These are phyloP conservation scores for Nixonia krombeini DNA, from an alignment of 1,140 invertebrate species.

Conservation along the genomic window DNA sequence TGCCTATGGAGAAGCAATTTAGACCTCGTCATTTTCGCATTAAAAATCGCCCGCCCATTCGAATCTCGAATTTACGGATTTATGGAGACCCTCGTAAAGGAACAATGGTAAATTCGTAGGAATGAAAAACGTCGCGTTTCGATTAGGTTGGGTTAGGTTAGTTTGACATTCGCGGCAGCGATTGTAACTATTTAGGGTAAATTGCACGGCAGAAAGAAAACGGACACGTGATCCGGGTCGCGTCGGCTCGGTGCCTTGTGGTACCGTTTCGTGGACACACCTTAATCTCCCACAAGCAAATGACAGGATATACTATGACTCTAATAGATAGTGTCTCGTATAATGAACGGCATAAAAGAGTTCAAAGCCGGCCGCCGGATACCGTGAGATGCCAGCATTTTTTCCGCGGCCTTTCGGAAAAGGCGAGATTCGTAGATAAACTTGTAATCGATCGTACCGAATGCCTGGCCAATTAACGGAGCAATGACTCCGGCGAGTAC, in stretches of 20 bases:
- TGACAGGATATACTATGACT: slow-evolving; percentile 50
- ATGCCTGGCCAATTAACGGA: slow-evolving; percentile 11
- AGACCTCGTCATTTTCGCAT: not conserved
- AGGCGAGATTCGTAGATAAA: slow-evolving; percentile 12
- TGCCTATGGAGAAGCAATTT: not conserved
- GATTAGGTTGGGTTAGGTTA: too few relatives aligned
- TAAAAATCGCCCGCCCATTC: too few relatives aligned
- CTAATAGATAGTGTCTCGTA: slow-evolving; percentile 49
- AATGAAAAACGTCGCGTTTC: too few relatives aligned
- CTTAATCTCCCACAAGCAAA: slow-evolving; percentile 51
- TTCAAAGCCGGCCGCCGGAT: slow-evolving; percentile 46
- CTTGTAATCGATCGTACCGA: slow-evolving; percentile 44
- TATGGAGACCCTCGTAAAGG: too few relatives aligned
- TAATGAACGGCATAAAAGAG: slow-evolving; percentile 48
- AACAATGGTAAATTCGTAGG: too few relatives aligned
- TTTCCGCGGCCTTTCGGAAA: slow-evolving; percentile 38
- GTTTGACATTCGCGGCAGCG: not conserved
- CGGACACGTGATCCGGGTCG: slow-evolving; percentile 52
- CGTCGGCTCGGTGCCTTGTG: slow-evolving; percentile 41
- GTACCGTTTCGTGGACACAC: slow-evolving; percentile 51
- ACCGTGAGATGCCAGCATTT: slow-evolving; percentile 40
- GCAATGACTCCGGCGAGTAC: slow-evolving; percentile 26
- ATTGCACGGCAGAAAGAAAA: slow-evolving; percentile 41
- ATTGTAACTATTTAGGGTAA: slow-evolving; percentile 14
- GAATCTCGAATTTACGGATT: too few relatives aligned